These are phyloP conservation scores for Poeciliopsis turrubarensis DNA, from an alignment of 2,113 vertebrate species.

Conservation along the genomic window DNA sequence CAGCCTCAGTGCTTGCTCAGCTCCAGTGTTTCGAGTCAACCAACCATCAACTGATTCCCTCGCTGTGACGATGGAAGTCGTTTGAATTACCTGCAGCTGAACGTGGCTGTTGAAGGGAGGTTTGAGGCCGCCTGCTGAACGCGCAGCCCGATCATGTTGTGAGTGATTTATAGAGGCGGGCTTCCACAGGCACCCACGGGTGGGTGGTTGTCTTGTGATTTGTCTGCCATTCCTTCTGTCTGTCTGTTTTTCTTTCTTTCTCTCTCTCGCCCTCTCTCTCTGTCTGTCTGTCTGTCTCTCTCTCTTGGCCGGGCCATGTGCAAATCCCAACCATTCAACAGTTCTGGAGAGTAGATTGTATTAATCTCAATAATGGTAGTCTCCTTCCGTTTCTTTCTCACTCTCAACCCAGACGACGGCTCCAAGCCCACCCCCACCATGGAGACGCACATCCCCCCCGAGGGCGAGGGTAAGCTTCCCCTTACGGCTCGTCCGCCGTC, in stretches of 20 bases:
- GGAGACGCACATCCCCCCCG: slow-evolving; percentile 89
- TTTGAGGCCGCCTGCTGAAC: neutral
- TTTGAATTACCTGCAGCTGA: neutral
- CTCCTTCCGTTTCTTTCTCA: slow-evolving; percentile 99
- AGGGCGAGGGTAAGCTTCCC: slow-evolving; percentile 89
- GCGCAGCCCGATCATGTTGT: slow-evolving; percentile 29
- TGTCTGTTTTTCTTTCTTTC: slow-evolving; percentile 44
- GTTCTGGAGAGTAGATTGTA: slow-evolving; percentile 99
- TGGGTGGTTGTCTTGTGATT: slow-evolving; percentile 37
- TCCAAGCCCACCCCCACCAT: slow-evolving; percentile 95
- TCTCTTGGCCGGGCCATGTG: slow-evolving; percentile 90
- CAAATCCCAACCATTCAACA: slow-evolving; percentile 99
- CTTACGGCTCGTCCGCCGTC: neutral
- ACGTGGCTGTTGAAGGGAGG: neutral
- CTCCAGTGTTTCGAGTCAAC: neutral
- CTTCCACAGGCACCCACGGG: slow-evolving; percentile 15
- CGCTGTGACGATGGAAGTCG: neutral
- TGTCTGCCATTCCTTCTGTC: slow-evolving; percentile 37
- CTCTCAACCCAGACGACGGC: slow-evolving; percentile 99
- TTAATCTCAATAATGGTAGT: slow-evolving; percentile 99
- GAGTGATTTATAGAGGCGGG: slow-evolving; percentile 26
- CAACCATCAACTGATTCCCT: neutral
- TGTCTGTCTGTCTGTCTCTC: slow-evolving; percentile 38
- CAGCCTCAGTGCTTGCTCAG: neutral
- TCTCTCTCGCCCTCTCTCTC: slow-evolving; percentile 46